phyloP scores from a whole-genome alignment of 1,140 invertebrate species.

The Atta texana region DNA sequence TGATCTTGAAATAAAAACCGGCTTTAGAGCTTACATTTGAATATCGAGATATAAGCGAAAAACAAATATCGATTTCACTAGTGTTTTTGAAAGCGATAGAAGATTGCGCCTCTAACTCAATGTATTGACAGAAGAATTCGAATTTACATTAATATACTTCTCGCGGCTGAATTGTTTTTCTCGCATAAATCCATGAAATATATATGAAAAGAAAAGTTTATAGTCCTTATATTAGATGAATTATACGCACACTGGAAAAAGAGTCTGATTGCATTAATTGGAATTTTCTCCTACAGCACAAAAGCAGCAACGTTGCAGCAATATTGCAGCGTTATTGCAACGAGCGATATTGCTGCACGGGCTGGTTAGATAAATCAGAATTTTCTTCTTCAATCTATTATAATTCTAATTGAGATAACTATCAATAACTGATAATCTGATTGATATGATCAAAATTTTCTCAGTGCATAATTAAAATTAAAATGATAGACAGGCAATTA shows the following conservation, averaged over 20 bases:
- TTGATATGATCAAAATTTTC: no score
- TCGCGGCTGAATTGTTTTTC: neutral
- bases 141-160: neutral
- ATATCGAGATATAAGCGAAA: neutral
- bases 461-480: neutral
- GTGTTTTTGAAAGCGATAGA: neutral
- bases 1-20: no score
- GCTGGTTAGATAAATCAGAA: no score
- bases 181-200: neutral
- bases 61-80: neutral
- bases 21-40: neutral
- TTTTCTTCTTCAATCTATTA: no score
- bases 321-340: no score
- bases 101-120: conserved; percentile 9
- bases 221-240: neutral
- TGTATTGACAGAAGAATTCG: neutral
- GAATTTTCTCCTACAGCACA: no score
- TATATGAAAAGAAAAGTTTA: neutral
- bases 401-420: no score
- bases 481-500: neutral
- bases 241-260: no score
- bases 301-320: no score
- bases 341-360: no score
- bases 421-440: no score
- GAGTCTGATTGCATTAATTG: no score